Evolutionary conservation across 2,113 vertebrate species (phyloP), one percentile per base, ranked within the genome.

Genomic region (Podarcis cretensis): DNA sequence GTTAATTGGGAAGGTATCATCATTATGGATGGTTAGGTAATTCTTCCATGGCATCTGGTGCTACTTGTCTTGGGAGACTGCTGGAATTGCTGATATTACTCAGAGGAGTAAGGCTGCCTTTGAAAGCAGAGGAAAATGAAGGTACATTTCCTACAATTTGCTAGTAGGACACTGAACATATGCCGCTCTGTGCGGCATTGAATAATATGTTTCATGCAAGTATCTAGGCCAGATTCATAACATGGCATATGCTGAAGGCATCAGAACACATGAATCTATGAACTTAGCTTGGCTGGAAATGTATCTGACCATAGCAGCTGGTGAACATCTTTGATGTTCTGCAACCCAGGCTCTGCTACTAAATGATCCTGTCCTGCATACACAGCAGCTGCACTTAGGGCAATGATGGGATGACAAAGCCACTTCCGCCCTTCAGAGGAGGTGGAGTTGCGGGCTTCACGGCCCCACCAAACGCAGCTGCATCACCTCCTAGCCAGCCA

Each of bases 31-130:
- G 54, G 84, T 76, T 59, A 85, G n/a, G 23, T 37, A 40, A 76
- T 85, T 37, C 57, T 85, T 85, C 73, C 37, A 35, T 13, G 75
- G n/a, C 84, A 77, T 85, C 32, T 85, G 84, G 57, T 65, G 32
- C 35, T 8, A 2, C 73, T 63, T 20, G 73, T 78, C 84, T 65
- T 43, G 32, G 77, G 84, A 57, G 57, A 78, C 74, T 43, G 43
- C 57, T 66, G 37, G 57, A 65, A 86, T 43, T 18, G 16, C 16
- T 68, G 74, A 23, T 30, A 30, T 43, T 86, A 66, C 35, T 76
- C 6, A 35, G 57, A 76, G 32, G 16, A 85, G 54, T 23, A 76
- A 65, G 35, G 23, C 35, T 43, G 74, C 27, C 7, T 65, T 66
- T 77, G 40, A 35, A 78, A 18, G 48, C 25, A 77, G 43, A 57